Evolutionary conservation across 2,888 invertebrate species (phyloP).

Genomic region (Eubasilissa splendida): DNA sequence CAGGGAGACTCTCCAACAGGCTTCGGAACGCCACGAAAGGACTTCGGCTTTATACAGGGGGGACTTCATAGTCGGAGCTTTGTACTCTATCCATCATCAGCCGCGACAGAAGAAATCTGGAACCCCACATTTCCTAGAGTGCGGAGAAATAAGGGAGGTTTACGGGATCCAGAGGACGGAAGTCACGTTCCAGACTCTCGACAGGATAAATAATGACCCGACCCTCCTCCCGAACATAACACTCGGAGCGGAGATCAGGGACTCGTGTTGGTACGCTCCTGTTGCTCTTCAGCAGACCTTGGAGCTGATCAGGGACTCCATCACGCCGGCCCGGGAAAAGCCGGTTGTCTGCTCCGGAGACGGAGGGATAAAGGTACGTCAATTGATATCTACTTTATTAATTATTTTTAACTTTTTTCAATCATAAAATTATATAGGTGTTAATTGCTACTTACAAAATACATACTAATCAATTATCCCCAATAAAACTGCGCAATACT

Average conservation of each 20-base stretch:
- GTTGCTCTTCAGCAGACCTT: conserved; percentile 85
- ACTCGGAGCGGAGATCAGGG: conserved; percentile 81
- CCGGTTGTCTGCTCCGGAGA: conserved; percentile 52
- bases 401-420: too few species aligned
- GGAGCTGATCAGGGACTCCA: conserved; percentile 81
- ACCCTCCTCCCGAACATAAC: conserved; percentile 72
- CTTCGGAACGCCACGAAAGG: conserved; percentile 33
- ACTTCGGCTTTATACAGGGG: conserved; percentile 62
- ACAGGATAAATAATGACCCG: conserved; percentile 75
- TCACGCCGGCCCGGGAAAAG: conserved; percentile 65
- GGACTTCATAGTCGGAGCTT: conserved; percentile 74
- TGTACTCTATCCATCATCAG: conserved; percentile 74
- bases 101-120: conserved; percentile 61
- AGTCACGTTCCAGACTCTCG: conserved; percentile 75
- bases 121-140: conserved; percentile 55
- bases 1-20: conserved; percentile 10
- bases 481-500: too few species aligned
- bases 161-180: conserved; percentile 84
- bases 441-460: too few species aligned
- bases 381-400: too few species aligned
- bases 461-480: too few species aligned
- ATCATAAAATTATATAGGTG: too few species aligned
- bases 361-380: conserved; percentile 38
- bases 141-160: conserved; percentile 75
- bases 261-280: conserved; percentile 88